A percentile compares a stretch with the other conserved stretches of the same genome.
These are phyloP conservation scores for Syrphus vitripennis DNA, from an alignment of 2,888 invertebrate genomes.

Conservation along the genomic window DNA sequence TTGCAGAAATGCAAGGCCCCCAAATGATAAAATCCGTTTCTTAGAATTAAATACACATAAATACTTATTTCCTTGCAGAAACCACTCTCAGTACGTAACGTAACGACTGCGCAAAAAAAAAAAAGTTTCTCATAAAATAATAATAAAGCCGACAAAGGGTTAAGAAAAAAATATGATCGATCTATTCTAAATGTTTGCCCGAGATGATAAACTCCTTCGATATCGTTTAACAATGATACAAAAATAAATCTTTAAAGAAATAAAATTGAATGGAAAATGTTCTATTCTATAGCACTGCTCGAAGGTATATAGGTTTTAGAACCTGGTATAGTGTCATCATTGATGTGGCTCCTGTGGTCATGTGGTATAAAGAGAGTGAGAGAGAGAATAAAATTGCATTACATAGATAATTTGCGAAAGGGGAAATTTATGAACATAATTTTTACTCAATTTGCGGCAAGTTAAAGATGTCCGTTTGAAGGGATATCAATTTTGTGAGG, in stretches of 20 bases:
- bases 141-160: slow-evolving; percentile 11
- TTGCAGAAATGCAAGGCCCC: not conserved
- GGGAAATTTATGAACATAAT: slow-evolving; percentile 2
- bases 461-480: slow-evolving; percentile 4
- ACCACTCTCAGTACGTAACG: not conserved
- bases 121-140: not conserved
- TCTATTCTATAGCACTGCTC: not conserved
- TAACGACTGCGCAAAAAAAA: not conserved
- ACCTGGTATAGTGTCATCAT: not conserved
- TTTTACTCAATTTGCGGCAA: slow-evolving; percentile 19
- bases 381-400: not conserved
- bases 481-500: slow-evolving; percentile 32
- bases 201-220: slow-evolving; percentile 10
- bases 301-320: not conserved
- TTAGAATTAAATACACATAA: not conserved
- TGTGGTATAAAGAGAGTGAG: not conserved
- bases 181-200: slow-evolving; percentile 21
- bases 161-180: slow-evolving; percentile 25
- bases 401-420: not conserved
- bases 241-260: not conserved
- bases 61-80: not conserved
- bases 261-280: not conserved
- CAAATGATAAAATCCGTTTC: not conserved
- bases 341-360: slow-evolving; percentile 23
- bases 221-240: slow-evolving; percentile 5